Percentiles rank a stretch among this genome's conserved stretches.
Evolutionary conservation across 2,797 vertebrate genomes (phyloP).

Genomic region (Onychomys leucogaster): DNA sequence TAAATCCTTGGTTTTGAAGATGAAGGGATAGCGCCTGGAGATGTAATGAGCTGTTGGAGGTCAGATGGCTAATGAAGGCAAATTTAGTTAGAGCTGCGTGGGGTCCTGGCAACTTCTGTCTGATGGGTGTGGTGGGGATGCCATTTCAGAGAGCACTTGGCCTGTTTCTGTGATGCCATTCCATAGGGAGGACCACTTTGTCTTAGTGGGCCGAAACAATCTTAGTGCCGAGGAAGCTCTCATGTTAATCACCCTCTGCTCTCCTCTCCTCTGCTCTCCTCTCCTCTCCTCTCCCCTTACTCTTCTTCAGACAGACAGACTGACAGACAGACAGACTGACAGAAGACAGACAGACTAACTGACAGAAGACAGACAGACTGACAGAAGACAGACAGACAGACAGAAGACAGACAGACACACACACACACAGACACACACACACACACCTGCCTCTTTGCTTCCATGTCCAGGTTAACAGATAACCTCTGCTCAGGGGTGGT

Average conservation of each 20-base stretch:
- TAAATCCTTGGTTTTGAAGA: not conserved
- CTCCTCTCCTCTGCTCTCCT: not conserved
- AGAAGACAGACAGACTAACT: not conserved
- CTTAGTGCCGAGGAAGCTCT: not conserved
- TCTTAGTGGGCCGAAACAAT: not conserved
- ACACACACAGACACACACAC: not conserved
- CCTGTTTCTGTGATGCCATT: not conserved
- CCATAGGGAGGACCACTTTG: not conserved
- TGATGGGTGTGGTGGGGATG: too few relatives aligned
- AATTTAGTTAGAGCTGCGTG: not conserved
- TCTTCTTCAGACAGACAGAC: not conserved
- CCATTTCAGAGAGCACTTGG: not conserved
- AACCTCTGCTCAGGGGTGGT: not conserved
- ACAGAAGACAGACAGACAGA: not conserved
- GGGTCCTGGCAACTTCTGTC: not conserved
- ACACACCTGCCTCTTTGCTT: not conserved
- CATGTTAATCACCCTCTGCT: not conserved
- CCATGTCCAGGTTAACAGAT: not conserved
- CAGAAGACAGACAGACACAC: not conserved
- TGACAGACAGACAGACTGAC: too few relatives aligned
- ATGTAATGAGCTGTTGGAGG: not conserved
- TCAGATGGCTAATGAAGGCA: not conserved
- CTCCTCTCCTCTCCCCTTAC: not conserved
- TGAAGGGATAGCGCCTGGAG: not conserved
- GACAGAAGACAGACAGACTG: too few relatives aligned